These are phyloP conservation scores for Hippasteria phrygiana DNA, from an alignment of 53 echinoderm and acorn worm species.

Conservation along the genomic window DNA sequence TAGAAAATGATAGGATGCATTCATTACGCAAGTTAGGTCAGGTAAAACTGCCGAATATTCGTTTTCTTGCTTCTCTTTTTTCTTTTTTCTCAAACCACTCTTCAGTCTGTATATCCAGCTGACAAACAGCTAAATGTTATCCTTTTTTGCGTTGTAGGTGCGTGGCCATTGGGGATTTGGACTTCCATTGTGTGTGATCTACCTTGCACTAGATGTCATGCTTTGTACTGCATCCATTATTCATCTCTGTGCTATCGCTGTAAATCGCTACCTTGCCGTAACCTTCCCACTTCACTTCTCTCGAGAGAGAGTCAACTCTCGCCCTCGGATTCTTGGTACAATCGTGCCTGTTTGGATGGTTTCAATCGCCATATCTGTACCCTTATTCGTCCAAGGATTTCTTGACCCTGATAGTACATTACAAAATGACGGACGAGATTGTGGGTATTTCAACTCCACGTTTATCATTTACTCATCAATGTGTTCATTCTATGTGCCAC, in stretches of 20 bases:
- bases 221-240: conserved; percentile 98
- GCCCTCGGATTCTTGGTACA: conserved; percentile 91
- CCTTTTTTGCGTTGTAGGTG: conserved; percentile 84
- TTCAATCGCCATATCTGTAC: conserved; percentile 85
- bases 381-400: conserved; percentile 86
- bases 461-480: conserved; percentile 99
- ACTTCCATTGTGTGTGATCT: conserved; percentile 89
- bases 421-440: conserved; percentile 80
- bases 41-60: no score
- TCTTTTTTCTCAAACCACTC: no score
- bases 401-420: conserved; percentile 88
- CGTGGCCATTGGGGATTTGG: conserved; percentile 94
- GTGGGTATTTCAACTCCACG: conserved; percentile 93
- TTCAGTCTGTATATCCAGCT: no score
- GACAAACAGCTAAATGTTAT: no score
- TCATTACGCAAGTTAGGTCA: no score
- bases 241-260: conserved; percentile 99
- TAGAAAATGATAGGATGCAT: no score
- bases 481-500: conserved; percentile 98
- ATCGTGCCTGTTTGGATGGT: conserved; percentile 98
- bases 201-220: conserved; percentile 94
- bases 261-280: conserved; percentile 97
- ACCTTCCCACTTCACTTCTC: conserved; percentile 97
- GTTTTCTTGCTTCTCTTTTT: no score
- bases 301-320: conserved; percentile 91